These are phyloP conservation scores for Penaeus indicus DNA, from an alignment of 1,140 invertebrate species.

Conservation along the genomic window DNA sequence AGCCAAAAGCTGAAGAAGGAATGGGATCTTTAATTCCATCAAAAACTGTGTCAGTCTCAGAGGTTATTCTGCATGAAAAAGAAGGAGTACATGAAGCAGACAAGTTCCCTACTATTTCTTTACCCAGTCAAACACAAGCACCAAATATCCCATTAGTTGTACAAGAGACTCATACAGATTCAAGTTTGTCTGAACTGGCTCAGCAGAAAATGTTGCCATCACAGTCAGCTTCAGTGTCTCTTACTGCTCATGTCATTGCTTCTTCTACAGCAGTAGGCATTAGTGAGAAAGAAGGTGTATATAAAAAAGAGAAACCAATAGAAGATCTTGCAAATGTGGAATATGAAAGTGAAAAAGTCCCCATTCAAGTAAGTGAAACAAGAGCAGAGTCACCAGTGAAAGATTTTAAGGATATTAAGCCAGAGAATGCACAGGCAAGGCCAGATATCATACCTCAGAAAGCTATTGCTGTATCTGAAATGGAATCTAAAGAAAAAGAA, in stretches of 20 bases:
- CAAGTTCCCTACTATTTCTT: constrained; percentile 65
- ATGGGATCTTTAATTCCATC: constrained; percentile 53
- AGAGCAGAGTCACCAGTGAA: constrained; percentile 56
- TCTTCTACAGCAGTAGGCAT: constrained; percentile 62
- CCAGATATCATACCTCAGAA: constrained; percentile 73
- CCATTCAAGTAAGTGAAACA: constrained; percentile 65
- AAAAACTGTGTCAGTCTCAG: constrained; percentile 67
- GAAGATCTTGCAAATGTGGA: constrained; percentile 56
- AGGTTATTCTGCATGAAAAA: constrained; percentile 75
- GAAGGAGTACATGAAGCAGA: constrained; percentile 75
- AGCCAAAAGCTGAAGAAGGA: constrained; percentile 58
- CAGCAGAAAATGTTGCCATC: constrained; percentile 26
- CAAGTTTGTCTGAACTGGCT: constrained; percentile 45
- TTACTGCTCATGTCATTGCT: constrained; percentile 60
- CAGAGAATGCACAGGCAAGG: constrained; percentile 73
- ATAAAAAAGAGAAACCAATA: constrained; percentile 44
- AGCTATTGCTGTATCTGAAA: constrained; percentile 70
- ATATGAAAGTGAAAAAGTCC: constrained; percentile 63
- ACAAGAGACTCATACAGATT: constrained; percentile 46
- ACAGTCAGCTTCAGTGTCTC: constrained; percentile 54
- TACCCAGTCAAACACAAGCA: constrained; percentile 29
- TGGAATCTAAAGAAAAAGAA: constrained; percentile 64
- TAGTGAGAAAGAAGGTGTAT: constrained; percentile 63
- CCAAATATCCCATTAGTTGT: constrained; percentile 52
- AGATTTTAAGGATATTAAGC: constrained; percentile 68